Percentiles rank a stretch among this genome's conserved stretches.
phyloP scores from a whole-genome alignment of 1,140 invertebrate genomes.

The Catajapyx aquilonaris region DNA sequence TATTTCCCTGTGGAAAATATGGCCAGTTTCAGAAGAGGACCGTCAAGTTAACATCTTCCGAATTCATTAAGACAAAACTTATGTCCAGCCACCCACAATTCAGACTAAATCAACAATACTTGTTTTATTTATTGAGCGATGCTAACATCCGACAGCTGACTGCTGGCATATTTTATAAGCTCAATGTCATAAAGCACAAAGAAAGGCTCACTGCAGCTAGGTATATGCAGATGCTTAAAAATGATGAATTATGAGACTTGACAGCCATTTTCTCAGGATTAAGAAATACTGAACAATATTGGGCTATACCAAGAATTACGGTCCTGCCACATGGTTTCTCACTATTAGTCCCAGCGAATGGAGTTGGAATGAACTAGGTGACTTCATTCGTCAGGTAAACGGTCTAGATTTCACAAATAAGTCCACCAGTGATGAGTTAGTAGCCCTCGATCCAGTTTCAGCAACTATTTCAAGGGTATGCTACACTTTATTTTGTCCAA shows the following conservation, averaged over 20 bases:
- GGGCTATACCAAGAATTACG: constrained; percentile 15
- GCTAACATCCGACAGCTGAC: too few relatives aligned
- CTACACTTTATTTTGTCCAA: constrained; percentile 14
- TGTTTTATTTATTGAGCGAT: constrained; percentile 16
- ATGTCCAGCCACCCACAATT: constrained; percentile 14
- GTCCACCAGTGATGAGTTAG: constrained; percentile 11
- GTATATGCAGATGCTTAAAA: constrained; percentile 13
- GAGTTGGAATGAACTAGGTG: too few relatives aligned
- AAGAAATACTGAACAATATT: constrained; percentile 15
- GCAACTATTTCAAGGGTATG: constrained; percentile 13
- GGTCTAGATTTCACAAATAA: too few relatives aligned
- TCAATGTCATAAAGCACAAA: too few relatives aligned
- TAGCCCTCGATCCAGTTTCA: too few relatives aligned
- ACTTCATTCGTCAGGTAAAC: too few relatives aligned
- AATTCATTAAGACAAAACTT: constrained; percentile 14
- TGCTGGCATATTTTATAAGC: too few relatives aligned
- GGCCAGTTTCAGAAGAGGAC: constrained; percentile 12
- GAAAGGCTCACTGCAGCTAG: constrained; percentile 12
- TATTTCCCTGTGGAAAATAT: constrained; percentile 14
- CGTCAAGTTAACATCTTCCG: constrained; percentile 11
- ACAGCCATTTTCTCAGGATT: constrained; percentile 14
- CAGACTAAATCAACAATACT: constrained; percentile 15
- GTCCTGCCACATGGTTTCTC: too few relatives aligned
- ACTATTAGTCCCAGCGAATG: too few relatives aligned
- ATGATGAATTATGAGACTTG: constrained; percentile 12